Evolutionary conservation across 2,888 invertebrate species (phyloP).

Genomic region (Chloromyia formosa): DNA sequence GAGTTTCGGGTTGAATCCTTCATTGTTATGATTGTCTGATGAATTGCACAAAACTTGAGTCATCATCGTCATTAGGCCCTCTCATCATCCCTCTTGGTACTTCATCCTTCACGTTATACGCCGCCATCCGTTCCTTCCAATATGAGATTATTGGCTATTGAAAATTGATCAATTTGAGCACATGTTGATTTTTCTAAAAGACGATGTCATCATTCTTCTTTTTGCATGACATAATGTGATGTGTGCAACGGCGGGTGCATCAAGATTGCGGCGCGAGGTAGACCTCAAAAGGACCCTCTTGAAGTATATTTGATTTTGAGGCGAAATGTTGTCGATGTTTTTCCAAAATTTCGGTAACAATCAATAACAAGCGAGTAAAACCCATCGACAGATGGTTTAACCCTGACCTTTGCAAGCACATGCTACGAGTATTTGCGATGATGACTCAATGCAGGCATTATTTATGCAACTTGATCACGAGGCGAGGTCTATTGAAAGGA

Average conservation of each 20-base stretch:
- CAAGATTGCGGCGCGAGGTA: conserved; percentile 33
- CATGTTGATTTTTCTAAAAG: conserved; percentile 4
- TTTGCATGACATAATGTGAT: background rate
- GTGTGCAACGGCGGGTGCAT: conserved; percentile 3
- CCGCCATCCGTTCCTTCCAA: background rate
- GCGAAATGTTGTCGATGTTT: background rate
- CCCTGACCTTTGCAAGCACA: background rate
- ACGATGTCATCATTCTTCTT: background rate
- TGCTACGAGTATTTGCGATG: background rate
- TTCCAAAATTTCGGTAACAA: conserved; percentile 34
- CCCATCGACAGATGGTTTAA: conserved; percentile 20
- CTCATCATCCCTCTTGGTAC: conserved; percentile 2
- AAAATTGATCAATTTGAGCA: conserved; percentile 10
- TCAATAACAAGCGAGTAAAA: background rate
- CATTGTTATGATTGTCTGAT: background rate
- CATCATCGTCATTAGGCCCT: conserved; percentile 15
- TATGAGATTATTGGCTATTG: conserved; percentile 17
- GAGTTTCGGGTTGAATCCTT: background rate
- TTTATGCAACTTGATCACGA: conserved; percentile 35
- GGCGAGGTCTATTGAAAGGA: conserved; percentile 18
- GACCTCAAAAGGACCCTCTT: conserved; percentile 24
- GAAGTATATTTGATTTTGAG: conserved; percentile 5
- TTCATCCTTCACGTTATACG: too few relatives aligned
- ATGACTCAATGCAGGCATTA: conserved; percentile 37
- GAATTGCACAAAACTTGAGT: conserved; percentile 36